These are phyloP conservation scores for Aphyosemion australe DNA, from an alignment of 2,113 vertebrate species.

Conservation along the genomic window DNA sequence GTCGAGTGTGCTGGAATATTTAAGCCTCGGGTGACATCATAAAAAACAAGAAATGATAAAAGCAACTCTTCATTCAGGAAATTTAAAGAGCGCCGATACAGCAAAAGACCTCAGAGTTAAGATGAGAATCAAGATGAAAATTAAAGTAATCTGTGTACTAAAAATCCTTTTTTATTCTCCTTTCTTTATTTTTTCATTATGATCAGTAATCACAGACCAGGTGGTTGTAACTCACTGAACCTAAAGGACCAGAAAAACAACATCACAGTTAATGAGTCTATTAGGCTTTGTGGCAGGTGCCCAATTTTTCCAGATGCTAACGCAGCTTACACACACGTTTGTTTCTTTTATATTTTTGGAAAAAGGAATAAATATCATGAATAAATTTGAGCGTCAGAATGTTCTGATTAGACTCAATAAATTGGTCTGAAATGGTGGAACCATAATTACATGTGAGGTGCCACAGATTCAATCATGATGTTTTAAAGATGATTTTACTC, in stretches of 20 bases:
- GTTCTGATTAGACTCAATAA: too few species aligned
- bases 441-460: too few species aligned
- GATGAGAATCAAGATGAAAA: not conserved
- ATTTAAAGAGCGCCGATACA: not conserved
- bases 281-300: not conserved
- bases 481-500: too few species aligned
- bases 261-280: not conserved
- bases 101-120: not conserved
- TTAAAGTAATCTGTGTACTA: not conserved
- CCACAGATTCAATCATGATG: too few species aligned
- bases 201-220: not conserved
- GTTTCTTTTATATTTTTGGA: not conserved
- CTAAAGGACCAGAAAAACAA: not conserved
- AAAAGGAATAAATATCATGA: not conserved
- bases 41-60: not conserved
- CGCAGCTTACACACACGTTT: too few species aligned
- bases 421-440: too few species aligned
- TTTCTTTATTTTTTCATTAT: conserved; percentile 1
- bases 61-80: not conserved
- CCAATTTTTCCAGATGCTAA: not conserved
- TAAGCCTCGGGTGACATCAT: not conserved
- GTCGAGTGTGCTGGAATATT: not conserved
- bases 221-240: not conserved
- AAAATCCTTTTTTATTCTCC: not conserved
- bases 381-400: too few species aligned